Evolutionary conservation across 2,113 vertebrate genomes (phyloP), one percentile per base, ranked within the genome.

Genomic region (Cyprinodon tularosa): DNA sequence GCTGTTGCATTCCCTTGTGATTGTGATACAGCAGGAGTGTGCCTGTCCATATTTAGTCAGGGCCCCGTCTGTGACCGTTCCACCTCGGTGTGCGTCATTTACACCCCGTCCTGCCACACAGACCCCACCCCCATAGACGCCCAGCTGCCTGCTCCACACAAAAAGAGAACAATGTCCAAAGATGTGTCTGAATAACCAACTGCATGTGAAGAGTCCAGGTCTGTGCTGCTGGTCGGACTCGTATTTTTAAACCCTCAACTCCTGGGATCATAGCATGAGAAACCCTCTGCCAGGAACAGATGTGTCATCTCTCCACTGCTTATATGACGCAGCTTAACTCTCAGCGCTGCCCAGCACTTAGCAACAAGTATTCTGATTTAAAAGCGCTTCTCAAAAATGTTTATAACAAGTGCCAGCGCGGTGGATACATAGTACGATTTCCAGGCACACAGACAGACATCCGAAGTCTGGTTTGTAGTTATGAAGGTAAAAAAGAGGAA

Each of bases 31-130:
- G 92, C 92, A 89, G 82, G 90, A 92, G 91, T 92, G 86, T 62
- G 93, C 88, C 87, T 95, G 93, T 90, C 96, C 96, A 94, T 96
- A 96, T 97, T 96, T 96, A 96, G 96, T 90, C 95, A 96, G 94
- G 90, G 91, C 91, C 92, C 91, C 7, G 90, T 92, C 93, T 92
- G 93, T 94, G 94, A 95, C 95, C 82, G 82, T 84, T 88, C 88
- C 72, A 78, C 88, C 70, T 69, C 87, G 89, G 86, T 83, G 82
- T 94, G 94, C 91, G 94, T 96, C 95, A 96, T 94, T 96, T 94
- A 93, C 95, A 95, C 94, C 92, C 88, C 66, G 86, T 81, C 80
- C 83, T 72, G 76, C 75, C 68, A 47, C 79, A 82, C 83, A 84
- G 84, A 72, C 78, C 90, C 91, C 84, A 89, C 65, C 84, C 89